Evolutionary conservation across 2,888 invertebrate species (phyloP).

Genomic region (Nymphalis c-album): DNA sequence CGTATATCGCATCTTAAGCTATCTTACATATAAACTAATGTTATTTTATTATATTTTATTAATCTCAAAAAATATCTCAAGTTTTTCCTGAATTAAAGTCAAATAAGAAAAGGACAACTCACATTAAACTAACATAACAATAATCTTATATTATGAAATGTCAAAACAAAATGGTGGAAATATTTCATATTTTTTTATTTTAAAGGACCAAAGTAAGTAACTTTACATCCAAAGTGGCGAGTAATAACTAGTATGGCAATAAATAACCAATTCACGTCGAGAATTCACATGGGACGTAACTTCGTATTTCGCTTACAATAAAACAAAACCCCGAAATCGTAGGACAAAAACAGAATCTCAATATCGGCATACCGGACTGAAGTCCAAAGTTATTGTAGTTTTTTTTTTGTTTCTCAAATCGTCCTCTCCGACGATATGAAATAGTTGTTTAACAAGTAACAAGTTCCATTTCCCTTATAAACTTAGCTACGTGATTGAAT

Average conservation of each 20-base stretch:
- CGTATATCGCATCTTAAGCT: too few relatives aligned
- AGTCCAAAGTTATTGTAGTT: conserved; percentile 44
- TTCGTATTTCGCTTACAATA: conserved; percentile 27
- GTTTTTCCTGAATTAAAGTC: too few relatives aligned
- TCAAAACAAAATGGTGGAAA: background rate
- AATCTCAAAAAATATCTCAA: too few relatives aligned
- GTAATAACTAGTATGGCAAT: background rate
- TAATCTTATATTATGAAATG: too few relatives aligned
- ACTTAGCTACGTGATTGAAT: background rate
- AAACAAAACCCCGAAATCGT: conserved; percentile 35
- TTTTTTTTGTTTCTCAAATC: conserved; percentile 24
- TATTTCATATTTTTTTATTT: background rate
- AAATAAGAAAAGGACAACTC: too few relatives aligned
- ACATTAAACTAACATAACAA: too few relatives aligned
- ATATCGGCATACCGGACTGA: conserved; percentile 41
- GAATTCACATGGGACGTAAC: conserved; percentile 14
- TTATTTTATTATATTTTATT: too few relatives aligned
- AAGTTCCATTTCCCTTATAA: background rate
- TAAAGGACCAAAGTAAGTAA: background rate
- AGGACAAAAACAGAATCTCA: conserved; percentile 27
- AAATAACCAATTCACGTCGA: background rate
- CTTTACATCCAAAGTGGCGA: background rate
- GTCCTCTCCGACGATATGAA: conserved; percentile 23
- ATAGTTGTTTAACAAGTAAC: conserved; percentile 21
- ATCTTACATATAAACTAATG: too few relatives aligned